Base-by-base conservation (phyloP, 2,797 vertebrate species). In the Lepus townsendii region DNA sequence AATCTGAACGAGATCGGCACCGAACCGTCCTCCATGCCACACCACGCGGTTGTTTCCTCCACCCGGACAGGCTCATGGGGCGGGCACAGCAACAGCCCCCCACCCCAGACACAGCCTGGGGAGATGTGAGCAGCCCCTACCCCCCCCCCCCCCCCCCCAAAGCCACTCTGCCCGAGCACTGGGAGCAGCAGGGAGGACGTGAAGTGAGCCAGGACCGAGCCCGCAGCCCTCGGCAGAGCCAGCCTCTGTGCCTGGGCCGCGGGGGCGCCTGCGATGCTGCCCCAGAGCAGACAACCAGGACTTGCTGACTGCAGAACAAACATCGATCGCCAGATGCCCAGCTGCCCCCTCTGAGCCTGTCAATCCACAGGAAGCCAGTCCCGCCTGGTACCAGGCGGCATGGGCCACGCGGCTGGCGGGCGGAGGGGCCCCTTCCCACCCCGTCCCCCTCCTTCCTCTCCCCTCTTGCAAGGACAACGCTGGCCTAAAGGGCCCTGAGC, bases 21-120 rank as follows among this genome's bases (percentile, higher is more conserved):
- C 9, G 8, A 47, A 47, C 22, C 50, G 13, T 47, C 50, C 54
- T 30, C 35, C 6, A 0, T 10, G 12, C 14, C 42, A 47, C 42
- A 47, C 42, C 38, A 42, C 5, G 38, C 4, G 38, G 32, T 47
- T 54, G 19, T 3, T 22, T 27, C 47, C 27, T 76, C 50, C 13
- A 20, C 7, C 65, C 2, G 22, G 42, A 42, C 35, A 20, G 69
- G 52, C 27, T 11, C 14, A 17, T 0, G 0, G 0, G n/a, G 16
- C 0, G 19, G 27, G 32, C 52, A 42, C 66, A 50, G 19, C n/a
- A 62, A 69, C 66, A 52, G 16, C 12, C 0, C 26, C 42, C 42
- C 42, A 47, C 42, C 42, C 42, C 42, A 8, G 42, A 30, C 6
- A 42, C 35, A 71, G 38, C 35, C 32, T 3, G 65, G 57, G 72